These are phyloP conservation scores for Cephus pygmeus DNA, from an alignment of 2,888 invertebrate species.

Conservation along the genomic window DNA sequence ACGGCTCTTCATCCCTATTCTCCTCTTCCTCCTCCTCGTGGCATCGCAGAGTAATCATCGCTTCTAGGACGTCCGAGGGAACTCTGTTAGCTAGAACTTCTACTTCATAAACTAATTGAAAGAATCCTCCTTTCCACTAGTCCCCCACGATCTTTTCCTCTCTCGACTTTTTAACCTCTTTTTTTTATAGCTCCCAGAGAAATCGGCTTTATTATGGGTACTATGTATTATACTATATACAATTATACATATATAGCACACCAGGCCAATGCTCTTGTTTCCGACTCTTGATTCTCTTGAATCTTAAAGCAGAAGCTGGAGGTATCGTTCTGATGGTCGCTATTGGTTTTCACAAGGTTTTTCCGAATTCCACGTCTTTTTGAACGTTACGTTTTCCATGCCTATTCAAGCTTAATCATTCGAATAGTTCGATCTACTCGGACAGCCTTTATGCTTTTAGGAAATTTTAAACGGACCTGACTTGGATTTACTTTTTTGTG, in stretches of 20 bases:
- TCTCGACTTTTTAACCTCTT: not conserved
- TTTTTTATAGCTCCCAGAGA: not conserved
- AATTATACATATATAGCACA: not conserved
- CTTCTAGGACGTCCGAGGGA: not conserved
- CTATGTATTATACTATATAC: not conserved
- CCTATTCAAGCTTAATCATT: too few species aligned
- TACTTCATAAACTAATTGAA: conserved; percentile 7
- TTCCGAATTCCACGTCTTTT: too few species aligned
- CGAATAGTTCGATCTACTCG: too few species aligned
- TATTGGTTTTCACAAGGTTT: too few species aligned
- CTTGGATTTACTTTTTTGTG: too few species aligned
- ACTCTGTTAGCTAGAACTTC: conserved; percentile 4
- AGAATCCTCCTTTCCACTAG: not conserved
- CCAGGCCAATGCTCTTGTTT: not conserved
- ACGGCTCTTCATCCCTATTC: not conserved
- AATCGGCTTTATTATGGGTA: not conserved
- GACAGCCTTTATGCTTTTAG: too few species aligned
- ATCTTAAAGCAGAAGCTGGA: not conserved
- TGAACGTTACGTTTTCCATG: too few species aligned
- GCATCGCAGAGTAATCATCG: conserved; percentile 4
- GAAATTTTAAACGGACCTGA: too few species aligned
- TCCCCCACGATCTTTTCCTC: not conserved
- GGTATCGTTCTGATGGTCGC: not conserved
- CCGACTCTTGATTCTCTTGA: not conserved
- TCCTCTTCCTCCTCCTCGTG: not conserved